phyloP scores from a whole-genome alignment of 2,888 invertebrate species.

The Boloria euphrosyne region DNA sequence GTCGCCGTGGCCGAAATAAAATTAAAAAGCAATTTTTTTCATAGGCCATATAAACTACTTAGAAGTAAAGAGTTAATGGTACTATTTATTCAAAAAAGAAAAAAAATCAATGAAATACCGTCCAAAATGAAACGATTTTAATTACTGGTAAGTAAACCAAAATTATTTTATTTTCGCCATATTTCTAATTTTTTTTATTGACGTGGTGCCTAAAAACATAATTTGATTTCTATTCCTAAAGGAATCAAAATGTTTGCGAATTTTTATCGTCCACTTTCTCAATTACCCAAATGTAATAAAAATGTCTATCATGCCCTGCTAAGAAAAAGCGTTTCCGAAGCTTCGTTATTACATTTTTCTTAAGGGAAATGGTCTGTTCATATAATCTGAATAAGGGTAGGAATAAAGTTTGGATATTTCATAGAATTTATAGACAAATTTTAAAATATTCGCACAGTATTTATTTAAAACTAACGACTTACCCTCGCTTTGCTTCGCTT shows the following conservation, averaged over 20 bases:
- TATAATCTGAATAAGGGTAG: background rate
- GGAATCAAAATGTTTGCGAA: conserved; percentile 19
- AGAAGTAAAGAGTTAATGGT: no score
- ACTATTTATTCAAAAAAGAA: no score
- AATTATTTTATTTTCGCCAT: background rate
- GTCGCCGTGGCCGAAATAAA: no score
- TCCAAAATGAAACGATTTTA: no score
- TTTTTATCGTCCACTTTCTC: conserved; percentile 22
- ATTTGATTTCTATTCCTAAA: conserved; percentile 4
- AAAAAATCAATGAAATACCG: no score
- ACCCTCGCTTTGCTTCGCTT: no score
- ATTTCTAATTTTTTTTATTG: background rate
- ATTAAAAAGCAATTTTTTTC: no score
- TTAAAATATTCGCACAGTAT: no score
- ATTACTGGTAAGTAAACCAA: no score
- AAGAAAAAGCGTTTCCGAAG: conserved; percentile 16
- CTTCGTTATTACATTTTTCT: conserved; percentile 14
- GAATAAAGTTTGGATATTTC: background rate
- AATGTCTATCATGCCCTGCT: conserved; percentile 21
- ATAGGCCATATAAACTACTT: no score
- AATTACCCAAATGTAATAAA: conserved; percentile 30
- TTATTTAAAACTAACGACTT: no score
- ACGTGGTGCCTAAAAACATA: background rate
- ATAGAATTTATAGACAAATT: no score
- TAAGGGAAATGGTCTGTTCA: background rate